Percentiles rank a stretch among this genome's conserved stretches.
Evolutionary conservation across 1,140 invertebrate genomes (phyloP).

Genomic region (Argopecten irradians): DNA sequence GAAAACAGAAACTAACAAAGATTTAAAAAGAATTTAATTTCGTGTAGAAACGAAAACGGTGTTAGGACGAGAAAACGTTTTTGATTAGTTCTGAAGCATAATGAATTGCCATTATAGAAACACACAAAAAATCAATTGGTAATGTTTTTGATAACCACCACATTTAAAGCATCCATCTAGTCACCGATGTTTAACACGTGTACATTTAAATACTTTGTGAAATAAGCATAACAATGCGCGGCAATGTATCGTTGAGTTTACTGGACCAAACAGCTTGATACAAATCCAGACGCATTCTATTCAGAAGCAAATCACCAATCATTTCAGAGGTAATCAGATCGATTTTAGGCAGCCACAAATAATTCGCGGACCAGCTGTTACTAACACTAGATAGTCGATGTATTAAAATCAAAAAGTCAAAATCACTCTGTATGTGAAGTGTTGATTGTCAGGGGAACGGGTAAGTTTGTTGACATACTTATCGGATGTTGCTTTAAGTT

Average conservation of each 20-base stretch:
- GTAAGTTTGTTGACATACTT: constrained; percentile 4
- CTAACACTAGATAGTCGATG: not conserved
- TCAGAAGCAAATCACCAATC: not conserved
- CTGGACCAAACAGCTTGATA: not conserved
- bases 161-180: no score
- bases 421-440: not conserved
- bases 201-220: not conserved
- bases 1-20: no score
- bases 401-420: constrained; percentile 12
- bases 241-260: not conserved
- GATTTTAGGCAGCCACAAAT: not conserved
- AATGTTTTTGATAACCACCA: no score
- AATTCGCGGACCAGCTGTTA: not conserved
- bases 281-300: not conserved
- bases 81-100: no score
- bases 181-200: not conserved
- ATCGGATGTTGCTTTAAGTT: not conserved
- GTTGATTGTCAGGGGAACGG: not conserved
- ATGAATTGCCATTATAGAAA: no score
- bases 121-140: no score
- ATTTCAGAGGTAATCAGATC: not conserved
- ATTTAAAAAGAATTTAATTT: no score
- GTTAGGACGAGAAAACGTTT: no score
- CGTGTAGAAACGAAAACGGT: no score
- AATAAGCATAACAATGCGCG: not conserved